phyloP scores from a whole-genome alignment of 2,797 vertebrate genomes.

The Halcyon smyrnensis region DNA sequence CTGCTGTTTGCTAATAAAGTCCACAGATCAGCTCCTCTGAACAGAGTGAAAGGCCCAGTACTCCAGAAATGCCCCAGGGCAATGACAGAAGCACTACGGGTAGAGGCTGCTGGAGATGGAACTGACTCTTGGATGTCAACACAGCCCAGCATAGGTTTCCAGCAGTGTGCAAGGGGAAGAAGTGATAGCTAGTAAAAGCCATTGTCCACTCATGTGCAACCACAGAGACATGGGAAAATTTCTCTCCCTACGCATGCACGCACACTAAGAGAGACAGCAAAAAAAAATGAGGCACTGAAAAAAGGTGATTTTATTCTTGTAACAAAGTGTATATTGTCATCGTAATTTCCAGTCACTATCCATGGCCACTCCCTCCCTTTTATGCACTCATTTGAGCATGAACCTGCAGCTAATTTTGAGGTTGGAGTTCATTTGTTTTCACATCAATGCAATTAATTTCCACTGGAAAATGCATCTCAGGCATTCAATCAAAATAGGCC shows the following conservation, averaged over 20 bases:
- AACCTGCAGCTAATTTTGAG: conserved; percentile 72
- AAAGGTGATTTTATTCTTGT: conserved; percentile 37
- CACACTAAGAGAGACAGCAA: neutral
- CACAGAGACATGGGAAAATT: neutral
- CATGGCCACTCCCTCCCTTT: neutral
- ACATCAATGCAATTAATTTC: conserved; percentile 77
- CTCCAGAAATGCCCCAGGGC: neutral
- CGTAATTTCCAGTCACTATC: neutral
- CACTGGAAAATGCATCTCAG: conserved; percentile 75
- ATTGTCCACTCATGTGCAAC: neutral
- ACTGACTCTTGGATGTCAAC: neutral
- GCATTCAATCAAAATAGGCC: conserved; percentile 73
- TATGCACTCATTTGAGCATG: conserved; percentile 25
- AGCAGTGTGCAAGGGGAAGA: neutral
- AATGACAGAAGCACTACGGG: neutral
- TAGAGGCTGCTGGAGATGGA: neutral
- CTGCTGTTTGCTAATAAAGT: neutral
- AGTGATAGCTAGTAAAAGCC: neutral
- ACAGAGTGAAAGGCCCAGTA: neutral
- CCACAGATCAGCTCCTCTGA: neutral
- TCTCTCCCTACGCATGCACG: neutral
- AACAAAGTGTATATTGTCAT: conserved; percentile 1
- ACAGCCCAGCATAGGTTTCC: neutral
- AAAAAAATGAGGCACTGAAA: neutral
- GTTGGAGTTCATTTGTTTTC: conserved; percentile 76